phyloP scores from a whole-genome alignment of 1,140 invertebrate genomes.

The Paralvinella palmiformis region DNA sequence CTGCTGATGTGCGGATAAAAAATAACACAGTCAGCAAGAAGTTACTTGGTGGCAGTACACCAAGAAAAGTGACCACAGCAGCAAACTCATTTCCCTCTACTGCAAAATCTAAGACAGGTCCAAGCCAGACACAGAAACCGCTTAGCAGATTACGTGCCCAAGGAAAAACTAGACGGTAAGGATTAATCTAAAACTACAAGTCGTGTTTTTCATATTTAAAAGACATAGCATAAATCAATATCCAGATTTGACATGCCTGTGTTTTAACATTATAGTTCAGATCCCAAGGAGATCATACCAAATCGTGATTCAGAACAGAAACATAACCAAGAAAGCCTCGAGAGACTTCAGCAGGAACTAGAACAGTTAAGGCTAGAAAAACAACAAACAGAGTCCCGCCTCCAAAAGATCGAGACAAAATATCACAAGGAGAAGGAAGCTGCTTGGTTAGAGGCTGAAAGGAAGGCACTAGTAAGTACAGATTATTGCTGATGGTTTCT shows the following conservation, averaged over 20 bases:
- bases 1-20: neutral
- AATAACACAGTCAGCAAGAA: neutral
- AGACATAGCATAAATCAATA: neutral
- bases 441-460: slow-evolving; percentile 31
- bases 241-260: neutral
- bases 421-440: slow-evolving; percentile 28
- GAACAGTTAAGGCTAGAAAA: slow-evolving; percentile 36
- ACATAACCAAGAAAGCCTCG: neutral
- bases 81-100: no score
- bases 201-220: neutral
- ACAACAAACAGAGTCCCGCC: slow-evolving; percentile 28
- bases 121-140: slow-evolving; percentile 11
- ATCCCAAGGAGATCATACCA: neutral
- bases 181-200: neutral
- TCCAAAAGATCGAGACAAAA: slow-evolving; percentile 31
- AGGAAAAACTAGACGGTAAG: slow-evolving; percentile 3
- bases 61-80: neutral
- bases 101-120: slow-evolving; percentile 12
- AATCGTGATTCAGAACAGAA: neutral
- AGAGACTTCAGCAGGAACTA: slow-evolving; percentile 31
- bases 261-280: neutral
- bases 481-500: neutral
- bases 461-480: slow-evolving; percentile 28
- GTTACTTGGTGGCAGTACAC: neutral
- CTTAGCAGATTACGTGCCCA: slow-evolving; percentile 11